Conservation (phyloP, 2,797 vertebrate species). For the Pseudochirops corinnae region DNA sequence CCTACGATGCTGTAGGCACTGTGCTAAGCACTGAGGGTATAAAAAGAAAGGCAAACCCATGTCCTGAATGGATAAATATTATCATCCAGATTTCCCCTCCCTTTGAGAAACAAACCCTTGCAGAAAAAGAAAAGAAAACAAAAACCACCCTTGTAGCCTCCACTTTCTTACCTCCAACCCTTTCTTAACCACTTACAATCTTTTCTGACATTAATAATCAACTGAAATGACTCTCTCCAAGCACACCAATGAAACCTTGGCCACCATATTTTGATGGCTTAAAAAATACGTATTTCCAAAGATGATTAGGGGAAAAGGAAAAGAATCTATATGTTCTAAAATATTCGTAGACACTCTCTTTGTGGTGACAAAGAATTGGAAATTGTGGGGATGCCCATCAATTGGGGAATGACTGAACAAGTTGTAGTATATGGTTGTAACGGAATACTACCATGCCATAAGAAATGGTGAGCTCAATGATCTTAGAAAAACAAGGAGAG, state of each 20-base stretch:
- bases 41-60: neutral
- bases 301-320: neutral
- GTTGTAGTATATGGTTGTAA: neutral
- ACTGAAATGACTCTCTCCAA: neutral
- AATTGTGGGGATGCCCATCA: neutral
- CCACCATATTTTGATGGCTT: neutral
- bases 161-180: neutral
- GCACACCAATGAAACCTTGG: neutral
- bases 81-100: neutral
- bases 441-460: neutral
- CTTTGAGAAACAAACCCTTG: neutral
- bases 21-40: neutral
- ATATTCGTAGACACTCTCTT: neutral
- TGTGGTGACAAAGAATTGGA: neutral
- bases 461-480: neutral
- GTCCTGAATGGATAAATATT: neutral
- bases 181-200: neutral
- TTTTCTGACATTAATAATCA: neutral
- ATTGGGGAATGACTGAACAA: neutral
- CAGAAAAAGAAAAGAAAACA: neutral
- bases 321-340: neutral
- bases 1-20: neutral
- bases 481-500: neutral
- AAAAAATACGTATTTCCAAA: neutral
- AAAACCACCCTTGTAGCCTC: neutral